Conservation (phyloP, 2,797 vertebrate species). For the Martes flavigula region DNA sequence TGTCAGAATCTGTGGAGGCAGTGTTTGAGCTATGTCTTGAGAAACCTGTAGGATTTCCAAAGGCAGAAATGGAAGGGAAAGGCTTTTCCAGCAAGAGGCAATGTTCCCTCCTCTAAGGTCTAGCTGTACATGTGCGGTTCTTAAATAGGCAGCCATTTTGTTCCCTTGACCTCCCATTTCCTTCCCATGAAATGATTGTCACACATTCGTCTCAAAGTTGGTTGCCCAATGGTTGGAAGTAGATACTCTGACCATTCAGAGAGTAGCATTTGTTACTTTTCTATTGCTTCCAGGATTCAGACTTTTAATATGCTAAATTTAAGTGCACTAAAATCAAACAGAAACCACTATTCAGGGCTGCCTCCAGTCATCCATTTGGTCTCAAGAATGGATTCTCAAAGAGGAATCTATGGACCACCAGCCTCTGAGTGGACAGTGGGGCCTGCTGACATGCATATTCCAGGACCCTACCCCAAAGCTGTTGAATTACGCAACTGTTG, state of each 20-base stretch:
- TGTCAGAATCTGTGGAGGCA: not conserved
- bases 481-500: not conserved
- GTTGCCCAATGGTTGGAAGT: not conserved
- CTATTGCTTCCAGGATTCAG: not conserved
- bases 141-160: not conserved
- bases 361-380: not conserved
- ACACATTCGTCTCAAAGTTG: not conserved
- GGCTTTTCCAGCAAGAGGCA: not conserved
- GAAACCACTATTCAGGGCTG: not conserved
- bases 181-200: not conserved
- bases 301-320: slow-evolving; percentile 15
- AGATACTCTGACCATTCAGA: not conserved
- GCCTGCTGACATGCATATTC: not conserved
- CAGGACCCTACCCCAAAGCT: not conserved
- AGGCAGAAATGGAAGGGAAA: not conserved
- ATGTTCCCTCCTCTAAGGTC: not conserved
- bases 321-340: not conserved
- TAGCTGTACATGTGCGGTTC: not conserved
- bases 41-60: not conserved
- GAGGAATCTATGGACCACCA: not conserved
- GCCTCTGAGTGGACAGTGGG: not conserved
- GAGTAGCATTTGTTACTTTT: not conserved
- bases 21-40: not conserved
- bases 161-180: not conserved
- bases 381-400: slow-evolving; percentile 27